A percentile compares a stretch with the other conserved stretches of the same genome.
Conservation (phyloP, 2,888 invertebrate genomes). For the Thera britannica region DNA sequence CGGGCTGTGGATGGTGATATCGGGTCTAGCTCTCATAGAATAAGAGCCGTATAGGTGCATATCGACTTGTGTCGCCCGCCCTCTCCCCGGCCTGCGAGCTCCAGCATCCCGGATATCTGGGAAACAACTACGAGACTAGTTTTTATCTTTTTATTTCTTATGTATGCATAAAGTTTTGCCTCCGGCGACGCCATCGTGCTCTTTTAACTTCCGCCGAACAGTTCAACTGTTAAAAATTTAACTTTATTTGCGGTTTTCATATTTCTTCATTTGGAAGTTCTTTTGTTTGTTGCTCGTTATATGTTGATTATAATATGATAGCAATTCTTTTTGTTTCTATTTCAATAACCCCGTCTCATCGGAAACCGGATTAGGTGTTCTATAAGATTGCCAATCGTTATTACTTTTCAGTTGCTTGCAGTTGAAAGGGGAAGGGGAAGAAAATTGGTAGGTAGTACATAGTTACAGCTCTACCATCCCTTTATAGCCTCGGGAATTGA, state of each 20-base stretch:
- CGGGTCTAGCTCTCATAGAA: constrained; percentile 11
- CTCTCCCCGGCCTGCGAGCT: constrained; percentile 23
- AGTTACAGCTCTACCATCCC: not conserved
- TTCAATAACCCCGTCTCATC: not conserved
- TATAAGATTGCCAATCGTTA: not conserved
- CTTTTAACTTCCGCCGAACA: not conserved
- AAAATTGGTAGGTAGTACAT: constrained; percentile 1
- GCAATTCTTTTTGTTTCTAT: not conserved
- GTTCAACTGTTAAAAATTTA: constrained; percentile 1
- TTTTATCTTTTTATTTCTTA: constrained; percentile 1
- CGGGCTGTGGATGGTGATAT: too few species aligned
- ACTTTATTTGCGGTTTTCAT: not conserved
- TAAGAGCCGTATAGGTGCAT: constrained; percentile 53
- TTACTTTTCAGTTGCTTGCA: constrained; percentile 29
- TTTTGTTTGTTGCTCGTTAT: too few species aligned
- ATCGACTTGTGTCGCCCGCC: constrained; percentile 46
- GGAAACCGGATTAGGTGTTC: not conserved
- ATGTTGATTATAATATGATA: not conserved
- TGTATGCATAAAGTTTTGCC: constrained; percentile 3
- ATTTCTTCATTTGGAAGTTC: too few species aligned
- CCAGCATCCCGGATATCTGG: constrained; percentile 36
- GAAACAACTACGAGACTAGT: constrained; percentile 15
- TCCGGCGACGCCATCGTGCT: not conserved
- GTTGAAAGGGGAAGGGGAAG: constrained; percentile 18
- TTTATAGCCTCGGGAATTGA: constrained; percentile 22